phyloP scores from a whole-genome alignment of 1,140 invertebrate species.

The Drosophila parabipectinata region DNA sequence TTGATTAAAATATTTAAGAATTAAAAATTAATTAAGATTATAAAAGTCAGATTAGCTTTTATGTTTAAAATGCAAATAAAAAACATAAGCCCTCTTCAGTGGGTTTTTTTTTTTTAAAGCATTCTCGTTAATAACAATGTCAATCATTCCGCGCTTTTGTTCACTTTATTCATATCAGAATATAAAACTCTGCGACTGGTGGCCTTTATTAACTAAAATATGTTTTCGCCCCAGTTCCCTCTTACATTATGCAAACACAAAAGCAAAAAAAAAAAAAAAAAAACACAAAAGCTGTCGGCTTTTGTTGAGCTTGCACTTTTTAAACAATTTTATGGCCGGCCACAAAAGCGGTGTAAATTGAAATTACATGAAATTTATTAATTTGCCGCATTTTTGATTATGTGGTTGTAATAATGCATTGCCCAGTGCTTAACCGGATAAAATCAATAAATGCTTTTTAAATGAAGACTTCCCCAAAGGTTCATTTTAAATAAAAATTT shows the following conservation, averaged over 20 bases:
- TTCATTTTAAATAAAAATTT: not conserved
- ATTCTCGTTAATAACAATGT: slow-evolving; percentile 37
- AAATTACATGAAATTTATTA: slow-evolving; percentile 57
- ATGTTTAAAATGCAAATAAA: not conserved
- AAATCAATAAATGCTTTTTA: not conserved
- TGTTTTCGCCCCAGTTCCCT: slow-evolving; percentile 26
- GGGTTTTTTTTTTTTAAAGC: not conserved
- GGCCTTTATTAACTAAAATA: slow-evolving; percentile 52
- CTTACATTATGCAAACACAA: slow-evolving; percentile 48
- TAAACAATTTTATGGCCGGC: slow-evolving; percentile 46
- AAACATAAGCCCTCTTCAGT: not conserved
- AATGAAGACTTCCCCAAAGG: not conserved
- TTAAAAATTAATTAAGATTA: not conserved
- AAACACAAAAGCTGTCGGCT: slow-evolving; percentile 24
- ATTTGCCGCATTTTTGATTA: slow-evolving; percentile 67
- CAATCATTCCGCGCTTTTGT: slow-evolving; percentile 26
- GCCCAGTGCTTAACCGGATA: slow-evolving; percentile 6
- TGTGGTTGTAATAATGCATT: slow-evolving; percentile 38
- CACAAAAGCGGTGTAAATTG: slow-evolving; percentile 37
- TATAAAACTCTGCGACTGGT: slow-evolving; percentile 39
- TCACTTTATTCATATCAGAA: slow-evolving; percentile 41
- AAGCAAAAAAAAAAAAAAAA: slow-evolving; percentile 12
- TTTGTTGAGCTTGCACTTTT: slow-evolving; percentile 34
- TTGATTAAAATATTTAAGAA: not conserved
- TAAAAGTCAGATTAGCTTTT: not conserved